Conservation (phyloP, 2,113 vertebrate species). For the Chaetorhynchus papuensis region DNA sequence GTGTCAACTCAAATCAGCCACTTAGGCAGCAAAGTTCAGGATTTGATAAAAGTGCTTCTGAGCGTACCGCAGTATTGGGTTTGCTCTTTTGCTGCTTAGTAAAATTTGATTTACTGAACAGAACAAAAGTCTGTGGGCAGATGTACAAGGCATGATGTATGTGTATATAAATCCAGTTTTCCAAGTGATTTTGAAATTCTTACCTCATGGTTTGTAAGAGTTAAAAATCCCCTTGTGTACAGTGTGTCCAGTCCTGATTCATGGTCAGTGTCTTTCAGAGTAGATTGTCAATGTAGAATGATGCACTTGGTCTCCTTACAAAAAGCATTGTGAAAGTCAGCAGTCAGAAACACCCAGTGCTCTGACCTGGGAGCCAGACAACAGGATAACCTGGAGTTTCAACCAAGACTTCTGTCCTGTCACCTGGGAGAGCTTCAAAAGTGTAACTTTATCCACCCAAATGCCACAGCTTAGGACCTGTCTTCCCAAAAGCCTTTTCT, state of each 20-base stretch:
- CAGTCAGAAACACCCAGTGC: not conserved
- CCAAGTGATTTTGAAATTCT: not conserved
- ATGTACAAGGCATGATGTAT: not conserved
- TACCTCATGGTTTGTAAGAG: not conserved
- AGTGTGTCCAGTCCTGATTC: not conserved
- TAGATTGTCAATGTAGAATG: accelerated
- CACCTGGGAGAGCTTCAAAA: not conserved
- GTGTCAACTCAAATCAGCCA: not conserved
- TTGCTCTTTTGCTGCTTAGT: not conserved
- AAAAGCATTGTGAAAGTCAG: not conserved
- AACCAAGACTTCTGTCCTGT: not conserved
- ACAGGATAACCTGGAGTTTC: not conserved
- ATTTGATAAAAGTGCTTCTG: not conserved
- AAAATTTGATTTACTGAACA: not conserved
- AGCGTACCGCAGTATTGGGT: not conserved
- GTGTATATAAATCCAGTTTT: not conserved
- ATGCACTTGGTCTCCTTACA: not conserved
- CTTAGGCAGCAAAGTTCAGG: not conserved
- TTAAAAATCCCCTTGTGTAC: not conserved
- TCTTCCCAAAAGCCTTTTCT: not conserved
- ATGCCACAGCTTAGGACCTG: not conserved
- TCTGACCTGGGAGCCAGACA: not conserved
- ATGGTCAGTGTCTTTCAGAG: not conserved
- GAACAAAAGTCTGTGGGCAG: not conserved
- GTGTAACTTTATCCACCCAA: not conserved